These are phyloP conservation scores for Cephalopterus ornatus DNA, from an alignment of 2,113 vertebrate genomes.

Conservation along the genomic window DNA sequence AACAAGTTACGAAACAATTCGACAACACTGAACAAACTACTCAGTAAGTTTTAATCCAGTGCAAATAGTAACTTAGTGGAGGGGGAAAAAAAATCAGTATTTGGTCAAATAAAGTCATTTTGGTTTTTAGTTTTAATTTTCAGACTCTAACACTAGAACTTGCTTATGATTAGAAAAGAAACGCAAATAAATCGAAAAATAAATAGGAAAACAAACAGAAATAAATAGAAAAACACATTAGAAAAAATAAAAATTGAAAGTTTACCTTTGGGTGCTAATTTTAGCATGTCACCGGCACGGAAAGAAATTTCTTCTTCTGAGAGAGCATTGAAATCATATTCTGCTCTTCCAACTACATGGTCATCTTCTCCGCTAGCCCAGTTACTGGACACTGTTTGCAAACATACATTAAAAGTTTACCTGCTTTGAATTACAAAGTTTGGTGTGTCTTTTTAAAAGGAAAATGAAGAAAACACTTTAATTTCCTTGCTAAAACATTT, in stretches of 20 bases:
- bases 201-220: neutral
- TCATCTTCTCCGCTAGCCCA: conserved; percentile 95
- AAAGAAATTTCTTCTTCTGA: conserved; percentile 95
- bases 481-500: neutral
- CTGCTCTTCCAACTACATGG: conserved; percentile 92
- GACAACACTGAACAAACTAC: neutral
- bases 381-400: conserved; percentile 64
- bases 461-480: neutral
- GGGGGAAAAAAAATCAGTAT: neutral
- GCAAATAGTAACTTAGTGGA: neutral
- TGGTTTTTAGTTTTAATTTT: neutral
- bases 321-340: conserved; percentile 89
- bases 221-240: neutral
- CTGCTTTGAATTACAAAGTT: neutral
- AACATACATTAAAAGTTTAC: neutral
- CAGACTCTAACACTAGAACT: neutral
- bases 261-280: conserved; percentile 93
- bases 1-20: neutral
- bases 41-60: neutral
- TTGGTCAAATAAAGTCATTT: neutral
- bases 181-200: neutral
- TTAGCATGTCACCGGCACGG: conserved; percentile 90
- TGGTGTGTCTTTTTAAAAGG: neutral
- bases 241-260: neutral
- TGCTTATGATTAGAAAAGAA: neutral